Evolutionary conservation across 1,140 invertebrate genomes (phyloP), one percentile per base, ranked within the genome.

Genomic region (Apis cerana): DNA sequence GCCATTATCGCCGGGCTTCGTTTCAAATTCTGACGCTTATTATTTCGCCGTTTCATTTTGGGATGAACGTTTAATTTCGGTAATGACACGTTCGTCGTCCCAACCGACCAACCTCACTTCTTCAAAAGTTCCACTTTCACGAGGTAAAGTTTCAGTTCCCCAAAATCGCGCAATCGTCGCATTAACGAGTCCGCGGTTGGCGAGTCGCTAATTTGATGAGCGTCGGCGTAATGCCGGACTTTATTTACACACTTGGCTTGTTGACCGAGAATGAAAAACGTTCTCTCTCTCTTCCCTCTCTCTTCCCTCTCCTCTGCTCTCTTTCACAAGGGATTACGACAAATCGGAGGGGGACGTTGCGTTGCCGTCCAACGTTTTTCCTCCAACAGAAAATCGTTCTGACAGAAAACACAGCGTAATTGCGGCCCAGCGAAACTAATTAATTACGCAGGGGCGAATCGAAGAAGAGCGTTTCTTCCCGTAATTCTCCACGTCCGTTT

Each of bases 391-490:
- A 80, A 86, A 87, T 74, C 84, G 71, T 86, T 81, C 61, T n/a
- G 59, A 65, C 70, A 61, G 85, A 80, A 69, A 86, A 83, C 85
- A 76, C 74, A 69, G 56, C 67, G 85, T 88, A 88, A 88, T 88
- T 88, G 86, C 77, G 67, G 77, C 67, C 71, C 77, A 43, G 75
- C 74, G 77, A 88, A 88, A 86, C 82, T 88, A 80, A 88, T 88
- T 88, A 88, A 88, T 88, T 88, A 88, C 87, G 85, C 86, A 83
- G 70, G 85, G 68, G 78, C 61, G 82, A 59, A 81, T 86, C 77
- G 72, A 65, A 62, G 65, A 61, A 83, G 80, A 61, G 74, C 23
- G 65, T 43, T 65, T 52, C 76, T 83, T 75, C 58, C 27, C 54
- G 11, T 12, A 23, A 65, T 83, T 71, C 23, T 59, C 69, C 48